Percentiles rank a stretch among this genome's conserved stretches.
phyloP scores from a whole-genome alignment of 1,140 invertebrate species.

The Drosophila eugracilis region DNA sequence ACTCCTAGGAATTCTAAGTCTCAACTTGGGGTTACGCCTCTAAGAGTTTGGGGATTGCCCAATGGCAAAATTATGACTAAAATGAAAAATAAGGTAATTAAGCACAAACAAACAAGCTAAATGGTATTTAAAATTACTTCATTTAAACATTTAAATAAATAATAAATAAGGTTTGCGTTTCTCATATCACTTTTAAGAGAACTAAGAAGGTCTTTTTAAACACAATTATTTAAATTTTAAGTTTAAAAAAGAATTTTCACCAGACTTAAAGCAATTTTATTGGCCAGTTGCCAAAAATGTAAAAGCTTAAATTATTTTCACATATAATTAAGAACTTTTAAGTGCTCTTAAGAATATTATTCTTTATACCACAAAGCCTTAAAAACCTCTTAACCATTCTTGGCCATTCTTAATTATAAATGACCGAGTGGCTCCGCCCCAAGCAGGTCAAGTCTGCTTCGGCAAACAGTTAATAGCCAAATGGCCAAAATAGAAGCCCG shows the following conservation, averaged over 20 bases:
- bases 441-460: constrained; percentile 4
- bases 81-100: constrained; percentile 4
- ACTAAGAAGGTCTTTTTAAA: too few species aligned
- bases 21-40: constrained; percentile 24
- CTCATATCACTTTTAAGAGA: too few species aligned
- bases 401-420: not conserved
- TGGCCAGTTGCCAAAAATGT: too few species aligned
- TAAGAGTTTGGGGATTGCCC: constrained; percentile 10
- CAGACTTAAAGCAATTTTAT: too few species aligned
- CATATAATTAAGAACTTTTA: not conserved
- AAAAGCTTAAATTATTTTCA: too few species aligned
- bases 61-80: not conserved
- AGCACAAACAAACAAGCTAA: not conserved
- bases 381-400: too few species aligned
- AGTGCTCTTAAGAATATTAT: not conserved
- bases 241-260: too few species aligned
- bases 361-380: not conserved
- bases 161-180: too few species aligned
- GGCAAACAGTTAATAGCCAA: constrained; percentile 8
- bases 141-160: too few species aligned
- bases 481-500: constrained; percentile 34
- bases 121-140: too few species aligned
- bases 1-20: constrained; percentile 60
- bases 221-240: too few species aligned
- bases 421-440: not conserved